Conservation (phyloP, 2,888 invertebrate genomes). For the Arge pagana region DNA sequence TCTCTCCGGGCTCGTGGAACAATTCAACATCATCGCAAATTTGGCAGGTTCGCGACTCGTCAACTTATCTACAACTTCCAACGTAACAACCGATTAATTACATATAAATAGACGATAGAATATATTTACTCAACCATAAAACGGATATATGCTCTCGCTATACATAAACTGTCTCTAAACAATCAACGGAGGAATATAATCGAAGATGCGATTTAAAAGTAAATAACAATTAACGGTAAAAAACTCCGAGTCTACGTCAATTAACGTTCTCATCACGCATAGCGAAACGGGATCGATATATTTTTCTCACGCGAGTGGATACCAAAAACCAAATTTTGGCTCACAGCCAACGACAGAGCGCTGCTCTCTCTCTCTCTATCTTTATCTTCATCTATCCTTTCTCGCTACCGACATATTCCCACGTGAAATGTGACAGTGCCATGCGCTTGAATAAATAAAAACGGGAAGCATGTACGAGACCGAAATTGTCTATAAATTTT, state of each 20-base stretch:
- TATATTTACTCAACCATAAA: slow-evolving; percentile 40
- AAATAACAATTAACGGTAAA: slow-evolving; percentile 1
- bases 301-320: slow-evolving; percentile 14
- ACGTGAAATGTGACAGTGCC: slow-evolving; percentile 1
- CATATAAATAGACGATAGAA: slow-evolving; percentile 29
- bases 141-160: slow-evolving; percentile 28
- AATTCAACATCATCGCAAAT: too few relatives aligned
- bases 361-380: not conserved
- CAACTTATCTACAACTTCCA: too few relatives aligned
- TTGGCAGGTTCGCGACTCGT: too few relatives aligned
- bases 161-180: slow-evolving; percentile 32
- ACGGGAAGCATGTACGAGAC: not conserved
- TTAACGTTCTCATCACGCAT: not conserved
- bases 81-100: too few relatives aligned
- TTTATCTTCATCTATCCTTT: too few relatives aligned
- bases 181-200: slow-evolving; percentile 39
- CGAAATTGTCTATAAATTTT: not conserved
- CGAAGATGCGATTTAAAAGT: slow-evolving; percentile 4
- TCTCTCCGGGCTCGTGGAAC: too few relatives aligned
- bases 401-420: not conserved
- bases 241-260: not conserved
- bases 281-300: not conserved
- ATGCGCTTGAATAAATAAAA: not conserved
- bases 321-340: slow-evolving; percentile 32
- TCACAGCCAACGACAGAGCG: slow-evolving; percentile 37